Evolutionary conservation across 2,888 invertebrate genomes (phyloP).

Genomic region (Cantharis nigra): DNA sequence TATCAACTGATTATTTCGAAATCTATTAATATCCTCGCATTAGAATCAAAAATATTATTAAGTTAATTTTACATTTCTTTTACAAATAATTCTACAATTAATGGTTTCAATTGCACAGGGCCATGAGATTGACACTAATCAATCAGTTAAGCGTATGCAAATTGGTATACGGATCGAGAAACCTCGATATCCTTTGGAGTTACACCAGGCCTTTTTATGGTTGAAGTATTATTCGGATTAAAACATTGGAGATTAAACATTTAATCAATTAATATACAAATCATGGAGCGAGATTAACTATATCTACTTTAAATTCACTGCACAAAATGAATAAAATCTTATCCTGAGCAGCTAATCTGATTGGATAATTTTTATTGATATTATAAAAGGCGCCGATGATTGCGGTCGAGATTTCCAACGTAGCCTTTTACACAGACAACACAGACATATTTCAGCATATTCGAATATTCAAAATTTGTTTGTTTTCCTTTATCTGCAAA

Average conservation of each 20-base stretch:
- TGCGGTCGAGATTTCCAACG: no score
- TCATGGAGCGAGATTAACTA: neutral
- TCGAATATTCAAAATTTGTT: neutral
- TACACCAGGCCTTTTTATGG: neutral
- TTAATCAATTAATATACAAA: neutral
- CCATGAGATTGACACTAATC: neutral
- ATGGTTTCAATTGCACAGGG: neutral
- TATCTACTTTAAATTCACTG: neutral
- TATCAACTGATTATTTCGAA: neutral
- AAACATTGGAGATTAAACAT: neutral
- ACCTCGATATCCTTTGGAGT: neutral
- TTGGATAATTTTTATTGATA: neutral
- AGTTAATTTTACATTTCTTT: neutral
- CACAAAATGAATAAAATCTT: neutral
- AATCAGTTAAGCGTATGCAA: neutral
- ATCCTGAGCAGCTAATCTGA: neutral
- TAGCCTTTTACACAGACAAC: neutral
- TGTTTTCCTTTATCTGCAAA: neutral
- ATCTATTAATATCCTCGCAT: neutral
- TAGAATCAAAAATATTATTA: no score
- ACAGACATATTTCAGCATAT: neutral
- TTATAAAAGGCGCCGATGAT: neutral
- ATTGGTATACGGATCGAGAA: neutral
- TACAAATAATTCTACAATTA: neutral
- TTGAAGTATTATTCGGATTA: neutral